These are phyloP conservation scores for Phacellophora camtschatica DNA, from an alignment of 30 jellyfish, hydroid and myxozoan genomes.

Conservation along the genomic window DNA sequence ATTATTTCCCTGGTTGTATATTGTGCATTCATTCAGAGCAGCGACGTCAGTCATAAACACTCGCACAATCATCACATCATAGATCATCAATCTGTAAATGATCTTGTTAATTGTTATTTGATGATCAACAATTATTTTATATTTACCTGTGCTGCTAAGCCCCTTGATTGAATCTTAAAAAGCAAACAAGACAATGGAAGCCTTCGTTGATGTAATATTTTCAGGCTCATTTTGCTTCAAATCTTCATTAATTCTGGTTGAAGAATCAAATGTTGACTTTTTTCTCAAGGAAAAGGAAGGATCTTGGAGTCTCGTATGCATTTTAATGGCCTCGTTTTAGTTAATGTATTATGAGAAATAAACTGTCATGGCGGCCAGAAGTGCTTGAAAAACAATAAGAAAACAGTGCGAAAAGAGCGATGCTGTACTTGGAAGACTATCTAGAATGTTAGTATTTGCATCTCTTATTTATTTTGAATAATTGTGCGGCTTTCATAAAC, in stretches of 20 bases:
- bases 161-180: too few species aligned
- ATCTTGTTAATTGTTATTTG: too few species aligned
- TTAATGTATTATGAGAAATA: neutral
- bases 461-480: neutral
- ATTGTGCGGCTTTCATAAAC: neutral
- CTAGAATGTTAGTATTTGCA: constrained; percentile 71
- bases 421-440: constrained; percentile 88
- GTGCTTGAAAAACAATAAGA: neutral
- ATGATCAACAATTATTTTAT: too few species aligned
- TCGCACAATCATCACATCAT: too few species aligned
- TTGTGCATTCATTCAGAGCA: too few species aligned
- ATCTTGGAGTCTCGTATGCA: neutral
- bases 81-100: too few species aligned
- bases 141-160: neutral
- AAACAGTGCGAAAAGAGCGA: neutral
- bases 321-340: neutral
- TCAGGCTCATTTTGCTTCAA: neutral
- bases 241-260: too few species aligned
- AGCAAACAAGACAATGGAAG: too few species aligned
- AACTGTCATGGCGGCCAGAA: constrained; percentile 52
- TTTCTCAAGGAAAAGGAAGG: neutral
- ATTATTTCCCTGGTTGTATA: too few species aligned
- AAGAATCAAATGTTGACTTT: neutral
- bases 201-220: too few species aligned
- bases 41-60: too few species aligned